Evolutionary conservation across 2,113 vertebrate genomes (phyloP), one percentile per base, ranked within the genome.

Genomic region (Osmerus eperlanus): DNA sequence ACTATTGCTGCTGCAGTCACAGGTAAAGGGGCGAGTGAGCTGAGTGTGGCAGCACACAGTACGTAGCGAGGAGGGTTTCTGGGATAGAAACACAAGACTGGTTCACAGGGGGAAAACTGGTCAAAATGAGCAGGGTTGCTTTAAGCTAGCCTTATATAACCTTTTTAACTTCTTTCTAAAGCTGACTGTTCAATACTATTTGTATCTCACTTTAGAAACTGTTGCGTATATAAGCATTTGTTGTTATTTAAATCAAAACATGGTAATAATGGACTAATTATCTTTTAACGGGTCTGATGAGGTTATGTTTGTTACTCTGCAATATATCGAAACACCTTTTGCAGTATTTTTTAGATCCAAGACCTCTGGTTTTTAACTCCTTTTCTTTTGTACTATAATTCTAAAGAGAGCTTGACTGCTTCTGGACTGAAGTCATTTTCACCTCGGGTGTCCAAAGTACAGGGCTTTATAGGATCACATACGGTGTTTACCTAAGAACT

Each of bases 111-210:
- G 67, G 54, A 73, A 55, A 52, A 32, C 70, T 52, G 63, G 36
- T 64, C n/a, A 60, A 66, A 77, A 73, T 36, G 78, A 78, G 82
- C 80, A 82, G 80, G 73, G 84, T 89, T 87, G 89, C 86, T 90
- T 91, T 86, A 84, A 79, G 80, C 87, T 88, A 86, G 90, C 91
- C 91, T 93, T 93, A 92, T 83, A 82, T 91, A 87, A 89, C 85
- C 88, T 90, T 90, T 91, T 89, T 90, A 88, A 89, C 89, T 87
- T 90, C 72, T 90, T 90, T 91, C 85, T 87, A 86, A 90, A 83
- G 83, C 88, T 89, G 92, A 93, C 91, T 93, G 91, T 93, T 93
- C 85, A 90, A 89, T 88, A 89, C 85, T 88, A 78, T 92, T 92
- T 91, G 82, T 92, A 92, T 90, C 81, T 91, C 83, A 88, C 85